Base-by-base conservation (phyloP, 2,797 vertebrate genomes). In the Channallabes apus region DNA sequence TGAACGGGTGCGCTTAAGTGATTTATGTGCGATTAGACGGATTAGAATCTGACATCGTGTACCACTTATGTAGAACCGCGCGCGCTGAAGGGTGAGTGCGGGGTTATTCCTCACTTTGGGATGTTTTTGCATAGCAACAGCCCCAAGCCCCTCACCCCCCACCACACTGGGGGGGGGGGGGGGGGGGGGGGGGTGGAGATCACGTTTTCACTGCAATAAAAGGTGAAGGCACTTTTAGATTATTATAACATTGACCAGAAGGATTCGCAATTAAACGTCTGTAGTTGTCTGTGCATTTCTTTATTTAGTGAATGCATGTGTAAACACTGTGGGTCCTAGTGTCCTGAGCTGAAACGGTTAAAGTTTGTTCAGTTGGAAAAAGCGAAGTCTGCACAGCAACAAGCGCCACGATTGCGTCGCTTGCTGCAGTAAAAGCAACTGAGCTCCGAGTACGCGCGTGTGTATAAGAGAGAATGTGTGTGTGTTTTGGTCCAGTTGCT, bases 371-470 rank as follows among this genome's bases (percentile, higher is more conserved):
- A 58, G 9, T 81, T 85, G 92, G 92, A 94, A 93, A 93, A 90
- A 91, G 92, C 88, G 89, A 95, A 95, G 94, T 96, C 95, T 96
- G 95, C 95, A 95, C 95, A 93, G 95, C 95, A 96, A 96, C 95
- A 96, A 94, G 94, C 94, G 93, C 94, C 94, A 93, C 92, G 92
- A 94, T 94, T 95, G 94, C 94, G 94, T 94, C 90, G 94, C 93
- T 89, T 87, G 80, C 90, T 88, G 87, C 92, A 93, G 92, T 91
- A 92, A 64, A 64, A 92, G 91, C 93, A 92, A 92, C 94, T 94
- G 94, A 65, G 62, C 62, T 80, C 79, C 29, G 94, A 94, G 93
- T 20, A 11, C 5, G 38, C 11, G 59, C 51, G 41, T 14, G 61
- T 20, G 11, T 69, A 59, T 35, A 6, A 35, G 62, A 62, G 64